Conservation (phyloP, 2,113 vertebrate genomes). For the Phyllostomus discolor region DNA sequence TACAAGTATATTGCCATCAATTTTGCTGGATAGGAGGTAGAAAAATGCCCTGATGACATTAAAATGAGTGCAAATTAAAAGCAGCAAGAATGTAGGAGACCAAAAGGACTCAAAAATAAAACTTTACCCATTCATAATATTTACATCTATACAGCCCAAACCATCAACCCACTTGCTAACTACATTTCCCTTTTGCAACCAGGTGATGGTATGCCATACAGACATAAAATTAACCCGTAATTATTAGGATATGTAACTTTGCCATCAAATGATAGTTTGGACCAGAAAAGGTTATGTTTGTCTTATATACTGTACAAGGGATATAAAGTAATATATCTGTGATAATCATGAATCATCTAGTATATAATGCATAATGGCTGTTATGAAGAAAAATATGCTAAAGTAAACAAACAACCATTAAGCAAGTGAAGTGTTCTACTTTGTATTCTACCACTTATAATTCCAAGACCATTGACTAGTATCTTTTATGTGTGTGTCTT, state of each 20-base stretch:
- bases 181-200: neutral
- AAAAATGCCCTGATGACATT: constrained; percentile 37
- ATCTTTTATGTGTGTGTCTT: neutral
- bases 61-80: constrained; percentile 24
- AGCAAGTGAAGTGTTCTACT: neutral
- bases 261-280: neutral
- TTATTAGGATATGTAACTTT: neutral
- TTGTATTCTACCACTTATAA: neutral
- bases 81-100: neutral
- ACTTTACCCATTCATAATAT: neutral
- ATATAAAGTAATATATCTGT: neutral
- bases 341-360: neutral
- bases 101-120: neutral
- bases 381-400: neutral
- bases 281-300: neutral
- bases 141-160: neutral
- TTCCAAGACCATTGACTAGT: neutral
- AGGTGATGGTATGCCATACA: neutral
- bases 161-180: neutral
- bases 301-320: neutral
- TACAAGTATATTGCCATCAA: constrained; percentile 41
- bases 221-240: constrained; percentile 26
- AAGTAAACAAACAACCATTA: neutral
- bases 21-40: neutral
- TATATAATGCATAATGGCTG: neutral